phyloP scores from a whole-genome alignment of 2,113 vertebrate species.

The Seriola quinqueradiata region DNA sequence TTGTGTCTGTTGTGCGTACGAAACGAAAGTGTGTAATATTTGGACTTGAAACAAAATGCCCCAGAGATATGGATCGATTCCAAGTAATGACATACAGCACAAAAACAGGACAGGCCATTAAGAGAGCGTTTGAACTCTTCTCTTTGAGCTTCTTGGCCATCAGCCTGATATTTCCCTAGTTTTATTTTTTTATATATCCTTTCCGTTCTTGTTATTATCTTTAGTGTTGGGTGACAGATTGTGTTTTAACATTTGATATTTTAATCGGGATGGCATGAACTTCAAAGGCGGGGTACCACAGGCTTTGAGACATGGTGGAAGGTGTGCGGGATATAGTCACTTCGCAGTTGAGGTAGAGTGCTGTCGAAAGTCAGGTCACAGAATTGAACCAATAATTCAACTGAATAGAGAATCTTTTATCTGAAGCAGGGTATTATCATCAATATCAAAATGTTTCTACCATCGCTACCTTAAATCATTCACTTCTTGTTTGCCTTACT shows the following conservation, averaged over 20 bases:
- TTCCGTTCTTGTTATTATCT: conserved; percentile 54
- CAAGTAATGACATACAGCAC: conserved; percentile 73
- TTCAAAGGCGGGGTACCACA: conserved; percentile 69
- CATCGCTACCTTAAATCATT: background rate
- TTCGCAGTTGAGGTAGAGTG: conserved; percentile 8
- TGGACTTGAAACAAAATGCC: conserved; percentile 76
- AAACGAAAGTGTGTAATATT: conserved; percentile 67
- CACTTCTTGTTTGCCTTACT: background rate
- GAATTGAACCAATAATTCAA: background rate
- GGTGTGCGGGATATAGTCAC: conserved; percentile 42
- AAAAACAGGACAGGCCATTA: conserved; percentile 77
- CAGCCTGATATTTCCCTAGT: conserved; percentile 54
- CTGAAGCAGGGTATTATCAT: background rate
- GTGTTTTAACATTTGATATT: conserved; percentile 66
- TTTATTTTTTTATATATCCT: conserved; percentile 29
- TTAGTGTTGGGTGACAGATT: conserved; percentile 57
- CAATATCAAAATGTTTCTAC: background rate
- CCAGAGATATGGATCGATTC: conserved; percentile 70
- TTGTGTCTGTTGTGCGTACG: conserved; percentile 65
- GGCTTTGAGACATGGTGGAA: conserved; percentile 42
- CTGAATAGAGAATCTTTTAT: background rate
- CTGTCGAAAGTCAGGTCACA: conserved; percentile 4
- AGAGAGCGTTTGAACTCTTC: conserved; percentile 58
- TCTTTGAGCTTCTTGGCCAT: conserved; percentile 61
- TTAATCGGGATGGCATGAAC: conserved; percentile 61